Evolutionary conservation across 1,140 invertebrate genomes (phyloP), one percentile per base, ranked within the genome.

Genomic region (Brachystomella parvula): DNA sequence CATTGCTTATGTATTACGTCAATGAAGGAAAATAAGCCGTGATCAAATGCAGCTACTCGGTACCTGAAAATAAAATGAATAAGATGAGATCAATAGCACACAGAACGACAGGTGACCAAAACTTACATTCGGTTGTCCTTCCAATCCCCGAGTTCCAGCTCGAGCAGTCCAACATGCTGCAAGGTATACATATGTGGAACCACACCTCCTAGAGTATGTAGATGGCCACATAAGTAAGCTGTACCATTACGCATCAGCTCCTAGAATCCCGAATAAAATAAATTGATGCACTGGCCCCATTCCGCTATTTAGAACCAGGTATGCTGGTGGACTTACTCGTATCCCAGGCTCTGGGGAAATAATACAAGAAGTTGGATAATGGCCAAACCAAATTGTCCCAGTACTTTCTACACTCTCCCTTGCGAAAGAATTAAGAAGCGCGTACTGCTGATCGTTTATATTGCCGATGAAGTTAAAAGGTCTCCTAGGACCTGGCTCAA

Each of bases 391-490:
- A 67, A 93, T 79, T 19, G 86, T 87, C 70, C 85, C 85, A 76
- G 84, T 81, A 30, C 78, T 79, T 56, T 72, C 56, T 31, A 44
- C 17, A 64, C 80, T 78, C 63, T 82, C 74, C 47, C 82, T 74
- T 24, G 81, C 76, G 53, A 87, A 79, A 26, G 76, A 70, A 63
- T 81, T 73, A 28, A 90, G 75, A 66, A 81, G 73, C 2, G 77
- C 69, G 31, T 83, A 80, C 77, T 86, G 87, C 30, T 79, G 78
- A 71, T 83, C 79, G 74, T 83, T 82, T 35, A 88, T 72, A 44
- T 85, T 82, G 26, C 93, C 94, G 76, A 96, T 86, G 78, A 96
- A 96, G 83, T 96, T 96, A 75, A 94, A 95, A 2, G 93, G 92
- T 73, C 92, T 81, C 69, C 85, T 84, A 12, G 90, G 85, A 9